These are phyloP conservation scores for Phyto melanocephala DNA, from an alignment of 2,888 invertebrate species.

Conservation along the genomic window DNA sequence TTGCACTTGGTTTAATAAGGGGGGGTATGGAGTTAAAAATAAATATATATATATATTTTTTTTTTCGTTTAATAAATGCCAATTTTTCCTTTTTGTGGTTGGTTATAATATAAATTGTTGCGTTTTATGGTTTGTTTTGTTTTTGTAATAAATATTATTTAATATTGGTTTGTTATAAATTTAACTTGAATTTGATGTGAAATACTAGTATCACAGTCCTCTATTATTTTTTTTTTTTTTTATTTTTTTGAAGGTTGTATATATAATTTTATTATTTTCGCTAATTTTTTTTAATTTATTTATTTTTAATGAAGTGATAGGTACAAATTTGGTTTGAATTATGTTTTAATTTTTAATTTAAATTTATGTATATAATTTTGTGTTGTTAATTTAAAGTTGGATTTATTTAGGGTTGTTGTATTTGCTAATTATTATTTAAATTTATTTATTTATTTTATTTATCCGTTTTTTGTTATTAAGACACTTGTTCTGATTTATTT, in stretches of 20 bases:
- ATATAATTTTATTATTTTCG: constrained; percentile 56
- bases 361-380: constrained; percentile 67
- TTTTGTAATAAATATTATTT: constrained; percentile 36
- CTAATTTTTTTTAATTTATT: constrained; percentile 44
- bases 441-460: constrained; percentile 37
- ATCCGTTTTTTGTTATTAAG: constrained; percentile 63
- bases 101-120: constrained; percentile 50
- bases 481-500: constrained; percentile 64
- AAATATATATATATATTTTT: constrained; percentile 4
- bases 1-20: constrained; percentile 61
- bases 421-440: constrained; percentile 70
- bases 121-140: too few species aligned
- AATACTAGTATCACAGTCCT: constrained; percentile 68
- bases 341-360: constrained; percentile 46
- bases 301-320: constrained; percentile 62
- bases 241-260: constrained; percentile 60
- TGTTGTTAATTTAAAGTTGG: constrained; percentile 63
- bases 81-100: constrained; percentile 38
- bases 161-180: constrained; percentile 39
- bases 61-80: constrained; percentile 42
- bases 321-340: constrained; percentile 67
- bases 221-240: constrained; percentile 62
- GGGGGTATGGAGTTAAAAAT: constrained; percentile 34
- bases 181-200: constrained; percentile 65
- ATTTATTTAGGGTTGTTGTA: constrained; percentile 69